A percentile compares a stretch with the other conserved stretches of the same genome.
Evolutionary conservation across 2,113 vertebrate genomes (phyloP).

Genomic region (Hirundichthys speculiger): DNA sequence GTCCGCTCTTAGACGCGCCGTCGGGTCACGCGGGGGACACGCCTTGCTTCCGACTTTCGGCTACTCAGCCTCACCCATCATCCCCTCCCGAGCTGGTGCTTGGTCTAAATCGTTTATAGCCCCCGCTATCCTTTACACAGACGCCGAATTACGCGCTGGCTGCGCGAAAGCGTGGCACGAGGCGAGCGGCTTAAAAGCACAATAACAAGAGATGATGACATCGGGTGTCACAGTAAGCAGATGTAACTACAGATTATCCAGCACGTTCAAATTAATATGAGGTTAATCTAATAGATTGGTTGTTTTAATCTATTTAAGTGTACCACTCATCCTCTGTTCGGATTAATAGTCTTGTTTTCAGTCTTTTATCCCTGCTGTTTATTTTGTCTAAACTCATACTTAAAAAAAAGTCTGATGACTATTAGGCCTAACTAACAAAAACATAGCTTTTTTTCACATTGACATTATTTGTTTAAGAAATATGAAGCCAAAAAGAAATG

Average conservation of each 20-base stretch:
- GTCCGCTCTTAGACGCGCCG: neutral
- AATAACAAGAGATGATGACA: constrained; percentile 71
- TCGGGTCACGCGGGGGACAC: constrained; percentile 70
- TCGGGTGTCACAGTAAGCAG: constrained; percentile 67
- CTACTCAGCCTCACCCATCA: constrained; percentile 39
- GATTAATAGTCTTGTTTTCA: constrained; percentile 62
- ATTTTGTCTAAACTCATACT: no score
- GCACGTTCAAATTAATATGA: constrained; percentile 64
- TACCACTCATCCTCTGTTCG: constrained; percentile 43
- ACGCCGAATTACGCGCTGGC: constrained; percentile 61
- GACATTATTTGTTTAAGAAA: no score
- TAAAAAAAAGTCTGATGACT: no score
- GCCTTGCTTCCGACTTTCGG: constrained; percentile 33
- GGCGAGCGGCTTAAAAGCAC: constrained; percentile 44
- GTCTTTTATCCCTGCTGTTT: neutral
- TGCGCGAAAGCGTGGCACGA: constrained; percentile 45
- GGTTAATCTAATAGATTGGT: constrained; percentile 69
- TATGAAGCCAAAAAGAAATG: no score
- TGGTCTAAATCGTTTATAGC: constrained; percentile 40
- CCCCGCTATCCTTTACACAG: constrained; percentile 27
- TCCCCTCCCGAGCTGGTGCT: constrained; percentile 27
- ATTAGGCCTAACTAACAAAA: no score
- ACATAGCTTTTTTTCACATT: no score
- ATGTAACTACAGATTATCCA: constrained; percentile 70
- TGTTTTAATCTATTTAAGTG: constrained; percentile 62